These are phyloP conservation scores for Prorops nasuta DNA, from an alignment of 1,140 invertebrate genomes.

Conservation along the genomic window DNA sequence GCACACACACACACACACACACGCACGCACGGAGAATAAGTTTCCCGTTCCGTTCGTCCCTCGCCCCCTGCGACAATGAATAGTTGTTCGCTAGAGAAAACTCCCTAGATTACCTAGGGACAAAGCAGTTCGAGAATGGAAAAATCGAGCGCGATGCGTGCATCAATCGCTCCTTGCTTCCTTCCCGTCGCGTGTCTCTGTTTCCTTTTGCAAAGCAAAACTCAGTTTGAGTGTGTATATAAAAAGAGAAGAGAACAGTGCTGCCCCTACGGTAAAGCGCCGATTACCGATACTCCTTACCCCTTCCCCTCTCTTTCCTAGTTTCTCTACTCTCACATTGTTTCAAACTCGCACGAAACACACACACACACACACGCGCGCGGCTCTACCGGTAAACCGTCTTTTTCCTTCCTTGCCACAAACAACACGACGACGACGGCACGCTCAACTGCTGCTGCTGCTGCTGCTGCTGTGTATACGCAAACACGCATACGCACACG, in stretches of 20 bases:
- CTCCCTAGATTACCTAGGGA: conserved; percentile 13
- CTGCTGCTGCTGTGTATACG: not conserved
- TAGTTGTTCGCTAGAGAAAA: conserved; percentile 9
- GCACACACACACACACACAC: too few species aligned
- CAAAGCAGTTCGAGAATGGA: too few species aligned
- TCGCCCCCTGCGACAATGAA: not conserved
- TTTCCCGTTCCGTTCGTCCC: not conserved
- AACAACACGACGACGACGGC: not conserved
- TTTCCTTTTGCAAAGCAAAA: too few species aligned
- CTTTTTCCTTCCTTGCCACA: not conserved
- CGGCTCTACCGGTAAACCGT: conserved; percentile 13
- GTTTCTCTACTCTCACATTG: not conserved
- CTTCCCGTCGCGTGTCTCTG: conserved; percentile 6
- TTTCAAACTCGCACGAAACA: not conserved
- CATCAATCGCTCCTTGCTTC: not conserved
- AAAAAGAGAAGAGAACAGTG: too few species aligned
- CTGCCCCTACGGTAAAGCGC: too few species aligned
- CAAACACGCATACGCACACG: not conserved
- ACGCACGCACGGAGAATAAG: not conserved
- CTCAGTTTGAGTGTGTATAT: too few species aligned
- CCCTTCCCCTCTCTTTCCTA: conserved; percentile 7
- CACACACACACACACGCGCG: conserved; percentile 2
- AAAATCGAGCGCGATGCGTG: too few species aligned
- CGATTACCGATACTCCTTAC: too few species aligned
- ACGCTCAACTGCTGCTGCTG: too few species aligned